These are phyloP conservation scores for Liasis olivaceus DNA, from an alignment of 2,797 vertebrate species.

Conservation along the genomic window DNA sequence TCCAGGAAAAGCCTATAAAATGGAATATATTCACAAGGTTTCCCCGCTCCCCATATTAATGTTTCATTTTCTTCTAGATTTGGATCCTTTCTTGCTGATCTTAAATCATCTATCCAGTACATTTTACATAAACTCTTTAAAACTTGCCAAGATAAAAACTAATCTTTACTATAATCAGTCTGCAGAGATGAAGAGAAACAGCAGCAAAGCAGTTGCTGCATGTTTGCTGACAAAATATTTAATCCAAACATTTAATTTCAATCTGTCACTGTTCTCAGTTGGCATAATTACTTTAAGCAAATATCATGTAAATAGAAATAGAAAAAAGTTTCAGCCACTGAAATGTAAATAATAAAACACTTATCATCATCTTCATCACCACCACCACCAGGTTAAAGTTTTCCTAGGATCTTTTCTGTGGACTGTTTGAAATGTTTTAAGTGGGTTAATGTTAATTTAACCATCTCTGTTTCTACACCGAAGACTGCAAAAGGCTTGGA, in stretches of 20 bases:
- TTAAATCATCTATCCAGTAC: slow-evolving; percentile 62
- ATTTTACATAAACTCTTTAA: slow-evolving; percentile 74
- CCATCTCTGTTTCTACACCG: slow-evolving; percentile 30
- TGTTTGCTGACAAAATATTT: slow-evolving; percentile 86
- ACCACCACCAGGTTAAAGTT: slow-evolving; percentile 52
- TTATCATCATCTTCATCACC: slow-evolving; percentile 61
- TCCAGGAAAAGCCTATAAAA: slow-evolving; percentile 5
- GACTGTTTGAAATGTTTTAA: slow-evolving; percentile 69
- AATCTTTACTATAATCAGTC: slow-evolving; percentile 80
- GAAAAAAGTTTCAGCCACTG: slow-evolving; percentile 69
- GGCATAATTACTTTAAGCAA: slow-evolving; percentile 82
- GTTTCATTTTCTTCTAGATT: slow-evolving; percentile 34
- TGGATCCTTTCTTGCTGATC: slow-evolving; percentile 43
- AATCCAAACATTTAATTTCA: slow-evolving; percentile 86
- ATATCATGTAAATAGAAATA: slow-evolving; percentile 72
- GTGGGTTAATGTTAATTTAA: slow-evolving; percentile 68
- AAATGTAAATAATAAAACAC: slow-evolving; percentile 78
- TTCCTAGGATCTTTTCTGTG: slow-evolving; percentile 65
- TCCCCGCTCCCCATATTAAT: not conserved
- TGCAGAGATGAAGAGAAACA: slow-evolving; percentile 74
- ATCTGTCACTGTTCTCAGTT: slow-evolving; percentile 84
- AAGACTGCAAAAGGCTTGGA: slow-evolving; percentile 22
- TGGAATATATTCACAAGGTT: not conserved
- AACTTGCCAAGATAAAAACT: slow-evolving; percentile 69
- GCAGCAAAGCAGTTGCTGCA: slow-evolving; percentile 78